Base-by-base conservation (phyloP, 1,140 invertebrate species). In the Lamellibrachia luymesi region DNA sequence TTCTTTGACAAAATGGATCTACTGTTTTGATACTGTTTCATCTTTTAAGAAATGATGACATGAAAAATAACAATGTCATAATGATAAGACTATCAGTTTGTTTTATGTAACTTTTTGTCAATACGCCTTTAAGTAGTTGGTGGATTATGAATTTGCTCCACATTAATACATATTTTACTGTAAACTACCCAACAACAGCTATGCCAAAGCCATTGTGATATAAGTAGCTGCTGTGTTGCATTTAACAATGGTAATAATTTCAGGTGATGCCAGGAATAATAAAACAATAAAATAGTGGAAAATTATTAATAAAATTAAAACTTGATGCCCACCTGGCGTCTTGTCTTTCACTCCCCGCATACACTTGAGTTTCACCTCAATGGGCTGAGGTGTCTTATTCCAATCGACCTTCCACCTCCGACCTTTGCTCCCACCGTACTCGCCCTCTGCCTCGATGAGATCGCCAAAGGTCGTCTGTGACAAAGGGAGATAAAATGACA, bases 381-480 rank as follows among this genome's bases (percentile, higher is more conserved):
- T 94, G 7, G 96, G 96, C 92, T 96, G 96, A 51, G 95, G 96
- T 2, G 95, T 95, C 56, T 94, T 94, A 93, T 96, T 93, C 96
- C 96, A 96, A 93, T 96, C 96, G 1, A 96, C 95, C 94, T 96
- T 96, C 95, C 95, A 96, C 27, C 95, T 94, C 50, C 95, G 93
- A 64, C 95, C 95, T 92, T 94, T 93, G 91, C 94, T 95, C 13
- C 95, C 95, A 38, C 95, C 95, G 93, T 96, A 96, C 56, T 95
- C 94, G 50, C 95, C 95, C 90, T 96, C 95, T 50, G 95, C 94
- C 91, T 95, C 92, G 94, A 95, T 95, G 92, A 96, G 94, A 93
- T 96, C 95, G 89, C 95, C 95, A 92, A 94, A 96, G 89, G 95
- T 95, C 50, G 95, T 95, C 95, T 96, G 93, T 91, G 94, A 94